phyloP scores from a whole-genome alignment of 2,888 invertebrate species.

The Philonicus albiceps region DNA sequence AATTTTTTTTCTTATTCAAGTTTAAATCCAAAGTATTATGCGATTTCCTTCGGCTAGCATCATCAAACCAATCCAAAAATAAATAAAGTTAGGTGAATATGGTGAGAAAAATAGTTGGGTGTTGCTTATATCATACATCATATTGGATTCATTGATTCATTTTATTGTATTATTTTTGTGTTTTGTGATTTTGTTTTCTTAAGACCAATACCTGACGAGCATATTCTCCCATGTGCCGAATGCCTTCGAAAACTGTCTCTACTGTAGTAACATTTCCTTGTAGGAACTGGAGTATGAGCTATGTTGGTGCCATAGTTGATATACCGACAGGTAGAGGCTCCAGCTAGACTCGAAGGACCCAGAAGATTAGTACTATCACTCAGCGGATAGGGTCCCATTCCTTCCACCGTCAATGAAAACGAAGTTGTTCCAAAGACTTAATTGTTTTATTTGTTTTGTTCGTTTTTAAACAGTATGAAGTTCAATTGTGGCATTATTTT shows the following conservation, averaged over 20 bases:
- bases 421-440: constrained; percentile 64
- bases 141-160: constrained; percentile 22
- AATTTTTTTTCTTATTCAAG: background rate
- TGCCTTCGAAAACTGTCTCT: constrained; percentile 63
- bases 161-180: background rate
- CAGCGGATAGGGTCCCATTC: constrained; percentile 65
- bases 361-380: constrained; percentile 62
- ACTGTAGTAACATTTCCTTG: constrained; percentile 60
- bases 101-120: constrained; percentile 6
- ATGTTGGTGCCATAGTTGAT: constrained; percentile 64
- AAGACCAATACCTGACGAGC: constrained; percentile 57
- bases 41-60: background rate
- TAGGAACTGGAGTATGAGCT: constrained; percentile 61
- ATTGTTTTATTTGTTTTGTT: constrained; percentile 51
- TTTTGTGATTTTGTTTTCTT: constrained; percentile 22
- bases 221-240: constrained; percentile 64
- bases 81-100: constrained; percentile 5
- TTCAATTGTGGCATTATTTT: constrained; percentile 47
- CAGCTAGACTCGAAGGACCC: constrained; percentile 61
- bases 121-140: constrained; percentile 23
- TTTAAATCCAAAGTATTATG: background rate
- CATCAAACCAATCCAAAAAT: constrained; percentile 33
- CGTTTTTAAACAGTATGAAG: constrained; percentile 49
- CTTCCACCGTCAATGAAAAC: constrained; percentile 65
- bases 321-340: constrained; percentile 59